These are phyloP conservation scores for Perodicticus potto DNA, from an alignment of 2,797 vertebrate species.

Conservation along the genomic window DNA sequence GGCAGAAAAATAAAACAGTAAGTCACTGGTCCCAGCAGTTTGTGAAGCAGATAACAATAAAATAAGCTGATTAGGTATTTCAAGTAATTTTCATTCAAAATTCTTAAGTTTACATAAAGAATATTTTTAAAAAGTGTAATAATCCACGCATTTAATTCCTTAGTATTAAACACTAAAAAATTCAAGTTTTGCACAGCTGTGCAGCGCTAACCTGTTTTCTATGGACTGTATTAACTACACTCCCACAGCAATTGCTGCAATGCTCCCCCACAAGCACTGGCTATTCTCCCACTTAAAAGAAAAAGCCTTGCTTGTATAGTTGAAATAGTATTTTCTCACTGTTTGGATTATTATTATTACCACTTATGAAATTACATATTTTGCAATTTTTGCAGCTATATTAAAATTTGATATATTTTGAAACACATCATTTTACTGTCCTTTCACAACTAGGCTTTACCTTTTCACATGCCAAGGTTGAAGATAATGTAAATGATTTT, in stretches of 20 bases:
- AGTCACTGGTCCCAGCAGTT: neutral
- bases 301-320: neutral
- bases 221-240: neutral
- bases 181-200: neutral
- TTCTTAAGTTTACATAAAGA: slow-evolving; percentile 1
- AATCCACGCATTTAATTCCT: neutral
- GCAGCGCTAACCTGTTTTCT: neutral
- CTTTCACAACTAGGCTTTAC: neutral
- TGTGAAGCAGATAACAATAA: slow-evolving; percentile 27
- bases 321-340: neutral
- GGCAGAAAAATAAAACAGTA: neutral
- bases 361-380: neutral
- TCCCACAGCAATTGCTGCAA: neutral
- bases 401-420: neutral
- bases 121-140: slow-evolving; percentile 3
- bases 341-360: neutral
- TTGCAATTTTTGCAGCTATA: neutral
- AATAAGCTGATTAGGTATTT: neutral
- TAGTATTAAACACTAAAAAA: neutral
- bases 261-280: neutral
- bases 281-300: neutral
- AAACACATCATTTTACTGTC: neutral
- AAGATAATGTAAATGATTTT: neutral
- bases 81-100: slow-evolving; percentile 46
- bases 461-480: slow-evolving; percentile 39